Evolutionary conservation across 2,797 vertebrate genomes (phyloP).

Genomic region (Anguilla marmorata): DNA sequence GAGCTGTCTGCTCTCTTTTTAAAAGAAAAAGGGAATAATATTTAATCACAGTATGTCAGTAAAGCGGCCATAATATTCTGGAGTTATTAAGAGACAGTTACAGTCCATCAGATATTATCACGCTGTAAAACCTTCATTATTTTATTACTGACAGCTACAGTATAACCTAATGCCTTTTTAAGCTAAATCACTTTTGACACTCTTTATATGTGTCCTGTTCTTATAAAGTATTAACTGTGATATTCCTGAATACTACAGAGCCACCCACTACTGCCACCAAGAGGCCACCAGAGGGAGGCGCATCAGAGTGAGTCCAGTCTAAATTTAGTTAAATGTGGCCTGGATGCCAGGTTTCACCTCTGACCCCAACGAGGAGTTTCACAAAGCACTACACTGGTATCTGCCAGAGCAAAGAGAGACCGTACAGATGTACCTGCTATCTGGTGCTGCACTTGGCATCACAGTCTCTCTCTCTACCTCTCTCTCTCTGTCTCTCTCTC

Average conservation of each 20-base stretch:
- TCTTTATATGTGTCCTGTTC: background rate
- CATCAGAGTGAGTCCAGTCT: conserved; percentile 21
- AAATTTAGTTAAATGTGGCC: background rate
- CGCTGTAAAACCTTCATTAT: too few species aligned
- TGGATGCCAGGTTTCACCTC: background rate
- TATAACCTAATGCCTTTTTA: background rate
- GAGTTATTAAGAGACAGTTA: too few species aligned
- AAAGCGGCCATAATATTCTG: too few species aligned
- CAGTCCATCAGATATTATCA: too few species aligned
- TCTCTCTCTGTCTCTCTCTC: too few species aligned
- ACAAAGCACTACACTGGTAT: background rate
- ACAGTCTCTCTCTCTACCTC: background rate
- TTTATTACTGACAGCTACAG: too few species aligned
- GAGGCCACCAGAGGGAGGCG: background rate
- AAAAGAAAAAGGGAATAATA: too few species aligned
- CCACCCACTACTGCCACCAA: background rate
- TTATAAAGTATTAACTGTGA: background rate
- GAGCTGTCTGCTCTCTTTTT: too few species aligned
- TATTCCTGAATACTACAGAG: background rate
- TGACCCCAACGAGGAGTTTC: background rate
- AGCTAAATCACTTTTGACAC: background rate
- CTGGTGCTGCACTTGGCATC: background rate
- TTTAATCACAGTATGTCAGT: too few species aligned
- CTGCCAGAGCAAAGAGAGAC: background rate
- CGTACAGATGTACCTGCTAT: background rate